Evolutionary conservation across 2,797 vertebrate genomes (phyloP), one percentile per base, ranked within the genome.

Genomic region (Adelosebastes latens): DNA sequence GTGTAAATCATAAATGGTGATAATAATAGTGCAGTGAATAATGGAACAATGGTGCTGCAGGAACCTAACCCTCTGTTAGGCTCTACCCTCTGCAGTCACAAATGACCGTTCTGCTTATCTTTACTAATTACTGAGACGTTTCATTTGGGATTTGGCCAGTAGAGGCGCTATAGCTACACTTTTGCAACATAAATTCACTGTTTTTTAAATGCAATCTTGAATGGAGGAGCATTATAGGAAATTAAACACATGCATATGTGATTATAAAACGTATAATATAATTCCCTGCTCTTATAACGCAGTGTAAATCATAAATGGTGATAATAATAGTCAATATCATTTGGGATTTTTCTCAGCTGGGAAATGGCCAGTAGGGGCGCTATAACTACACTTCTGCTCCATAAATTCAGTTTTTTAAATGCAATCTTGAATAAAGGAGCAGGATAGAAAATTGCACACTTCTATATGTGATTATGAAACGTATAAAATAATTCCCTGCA

Each of bases 91-190:
- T 34, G 63, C 62, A 61, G 55, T 66, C 60, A 55, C n/a, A 63
- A n/a, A 29, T 70, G 12, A 64, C 32, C 6, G 52, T 60, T 80
- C 64, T 61, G 67, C 53, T 81, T 42, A 39, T 80, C 74, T 70
- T 6, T 31, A 52, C 67, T 62, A 60, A 82, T 84, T 69, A 80
- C 63, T 42, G 25, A 78, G 56, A 32, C 22, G 18, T 49, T 46
- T 52, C 31, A 18, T 8, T 27, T 25, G 39, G 68, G 66, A 61
- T 53, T 18, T 46, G 42, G 42, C 42, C 42, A 46, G 16, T 18
- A 8, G 42, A 8, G 42, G 42, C 42, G 42, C 42, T 18, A 16
- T 16, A 46, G 16, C 42, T 46, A 16, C 42, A 8, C 42, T 46
- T 46, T 18, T 18, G 42, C 42, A 7, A 8, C 6, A 14, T 18